Conservation (phyloP, 2,888 invertebrate genomes). For the Trachelus iudaicus region DNA sequence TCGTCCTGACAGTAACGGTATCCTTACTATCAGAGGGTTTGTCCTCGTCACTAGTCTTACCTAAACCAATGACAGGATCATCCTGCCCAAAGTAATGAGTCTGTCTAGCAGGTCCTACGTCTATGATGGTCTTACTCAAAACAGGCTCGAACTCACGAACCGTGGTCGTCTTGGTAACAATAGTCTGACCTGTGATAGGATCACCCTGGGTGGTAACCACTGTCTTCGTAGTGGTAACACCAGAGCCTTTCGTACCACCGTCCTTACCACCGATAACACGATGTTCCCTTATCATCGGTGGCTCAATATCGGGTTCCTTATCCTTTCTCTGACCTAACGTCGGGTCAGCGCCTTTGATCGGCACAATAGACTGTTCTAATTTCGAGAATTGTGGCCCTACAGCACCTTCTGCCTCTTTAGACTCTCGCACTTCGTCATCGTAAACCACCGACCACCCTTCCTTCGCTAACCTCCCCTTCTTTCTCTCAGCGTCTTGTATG, state of each 20-base stretch:
- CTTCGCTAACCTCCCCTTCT: constrained; percentile 65
- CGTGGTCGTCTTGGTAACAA: constrained; percentile 44
- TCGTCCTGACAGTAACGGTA: constrained; percentile 6
- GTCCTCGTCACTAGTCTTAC: background rate
- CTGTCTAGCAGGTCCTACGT: constrained; percentile 15
- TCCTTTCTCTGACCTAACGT: background rate
- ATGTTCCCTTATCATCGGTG: constrained; percentile 40
- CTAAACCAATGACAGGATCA: constrained; percentile 30
- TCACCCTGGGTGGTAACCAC: constrained; percentile 37
- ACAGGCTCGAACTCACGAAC: constrained; percentile 37
- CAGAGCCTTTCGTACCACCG: constrained; percentile 34
- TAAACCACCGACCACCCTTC: constrained; percentile 66
- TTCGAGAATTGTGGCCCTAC: constrained; percentile 44
- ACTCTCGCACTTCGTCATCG: constrained; percentile 61
- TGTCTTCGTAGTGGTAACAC: constrained; percentile 39
- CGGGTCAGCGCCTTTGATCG: background rate
- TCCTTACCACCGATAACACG: constrained; percentile 34
- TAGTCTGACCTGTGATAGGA: constrained; percentile 33
- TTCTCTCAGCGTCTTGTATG: constrained; percentile 65
- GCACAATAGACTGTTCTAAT: background rate
- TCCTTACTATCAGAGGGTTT: constrained; percentile 8
- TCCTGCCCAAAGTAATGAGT: constrained; percentile 27
- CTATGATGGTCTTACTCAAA: constrained; percentile 22
- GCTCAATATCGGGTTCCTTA: constrained; percentile 35
- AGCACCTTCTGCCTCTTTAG: constrained; percentile 59